These are phyloP conservation scores for Antrozous pallidus DNA, from an alignment of 2,797 vertebrate genomes.

Conservation along the genomic window DNA sequence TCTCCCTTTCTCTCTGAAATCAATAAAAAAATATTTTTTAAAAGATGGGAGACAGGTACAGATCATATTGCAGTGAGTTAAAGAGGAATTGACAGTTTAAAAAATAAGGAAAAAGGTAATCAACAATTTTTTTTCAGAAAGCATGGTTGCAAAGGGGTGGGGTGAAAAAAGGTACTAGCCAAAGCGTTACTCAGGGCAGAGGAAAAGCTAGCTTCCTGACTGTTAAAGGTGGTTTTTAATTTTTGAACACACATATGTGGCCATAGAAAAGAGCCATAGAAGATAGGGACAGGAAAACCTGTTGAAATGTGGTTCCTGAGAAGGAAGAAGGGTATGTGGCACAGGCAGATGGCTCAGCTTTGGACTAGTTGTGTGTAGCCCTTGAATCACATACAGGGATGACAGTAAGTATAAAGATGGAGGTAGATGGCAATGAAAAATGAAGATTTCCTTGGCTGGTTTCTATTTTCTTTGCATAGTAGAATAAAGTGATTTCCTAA, in stretches of 20 bases:
- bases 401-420: not conserved
- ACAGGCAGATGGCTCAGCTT: not conserved
- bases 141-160: not conserved
- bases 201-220: not conserved
- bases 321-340: not conserved
- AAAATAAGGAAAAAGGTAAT: not conserved
- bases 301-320: not conserved
- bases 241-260: not conserved
- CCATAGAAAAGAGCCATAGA: not conserved
- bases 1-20: too few species aligned
- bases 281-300: not conserved
- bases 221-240: not conserved
- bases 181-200: not conserved
- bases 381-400: not conserved
- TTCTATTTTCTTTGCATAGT: not conserved
- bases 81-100: not conserved
- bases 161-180: not conserved
- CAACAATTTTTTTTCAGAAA: not conserved
- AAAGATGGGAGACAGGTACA: not conserved
- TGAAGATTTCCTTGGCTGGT: not conserved
- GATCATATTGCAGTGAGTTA: not conserved
- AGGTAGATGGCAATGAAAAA: not conserved
- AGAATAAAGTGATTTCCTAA: not conserved
- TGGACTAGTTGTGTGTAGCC: not conserved
- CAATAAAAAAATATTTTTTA: too few species aligned